Base-by-base conservation (phyloP, 2,113 vertebrate genomes). In the Leptocoma aspasia region DNA sequence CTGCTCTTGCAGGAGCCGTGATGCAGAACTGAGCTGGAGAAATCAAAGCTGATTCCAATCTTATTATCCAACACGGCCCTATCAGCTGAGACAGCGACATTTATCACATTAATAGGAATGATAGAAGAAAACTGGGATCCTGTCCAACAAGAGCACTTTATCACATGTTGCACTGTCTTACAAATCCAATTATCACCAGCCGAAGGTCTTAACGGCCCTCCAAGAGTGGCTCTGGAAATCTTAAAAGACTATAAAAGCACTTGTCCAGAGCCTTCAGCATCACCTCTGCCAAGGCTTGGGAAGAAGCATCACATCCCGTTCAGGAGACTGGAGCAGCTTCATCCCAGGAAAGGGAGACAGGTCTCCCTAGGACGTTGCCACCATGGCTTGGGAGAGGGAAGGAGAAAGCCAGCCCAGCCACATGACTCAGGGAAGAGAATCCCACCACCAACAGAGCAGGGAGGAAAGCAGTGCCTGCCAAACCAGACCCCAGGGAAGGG, bases 21-120 rank as follows among this genome's bases (percentile, higher is more conserved):
- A 88, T 57, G 80, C 71, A 91, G 85, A 97, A 94, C 71, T 63
- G 95, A 96, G 75, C 93, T 76, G 54, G 96, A 96, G 92, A 94
- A 97, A 96, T 97, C 97, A 96, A 96, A 97, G 94, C 92, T 95
- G 97, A 97, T 97, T 97, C 96, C 96, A 97, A 97, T 98, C 97
- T 98, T 96, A 98, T 98, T 98, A 98, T 96, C 97, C 97, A 98
- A 97, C 96, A 96, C 76, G 90, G 97, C 45, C 97, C 96, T 97
- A 98, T 98, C 97, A 97, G 96, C 97, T 91, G 96, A 97, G 98
- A 97, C 98, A 98, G 97, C 85, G 83, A 97, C 98, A 97, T 98
- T 98, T 98, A 98, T 98, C 98, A 98, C 97, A 97, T 98, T 98
- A 98, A 98, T 98, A 98, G 96, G 90, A 98, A 97, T 96, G 98